Conservation (phyloP, 2,113 vertebrate species). For the Bothrops jararaca region DNA sequence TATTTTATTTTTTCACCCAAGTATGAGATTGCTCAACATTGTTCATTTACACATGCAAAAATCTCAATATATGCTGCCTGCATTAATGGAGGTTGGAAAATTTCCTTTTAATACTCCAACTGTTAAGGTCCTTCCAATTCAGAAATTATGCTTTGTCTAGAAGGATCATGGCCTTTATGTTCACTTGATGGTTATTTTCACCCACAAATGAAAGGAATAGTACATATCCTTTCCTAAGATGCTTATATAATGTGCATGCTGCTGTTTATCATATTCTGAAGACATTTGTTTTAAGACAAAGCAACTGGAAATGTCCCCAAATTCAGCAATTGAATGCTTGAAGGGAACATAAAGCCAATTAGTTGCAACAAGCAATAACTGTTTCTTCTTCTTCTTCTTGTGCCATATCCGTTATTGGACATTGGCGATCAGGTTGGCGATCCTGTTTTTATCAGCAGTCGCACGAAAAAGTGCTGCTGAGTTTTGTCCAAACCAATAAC, state of each 20-base stretch:
- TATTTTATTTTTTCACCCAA: conserved; percentile 14
- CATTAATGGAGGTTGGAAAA: neutral
- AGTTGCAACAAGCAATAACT: neutral
- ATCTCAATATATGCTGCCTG: neutral
- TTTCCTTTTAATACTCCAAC: conserved; percentile 9
- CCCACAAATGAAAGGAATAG: conserved; percentile 12
- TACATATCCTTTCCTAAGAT: neutral
- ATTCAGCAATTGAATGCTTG: neutral
- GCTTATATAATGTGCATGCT: neutral
- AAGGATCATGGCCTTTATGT: conserved; percentile 27
- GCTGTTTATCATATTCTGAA: neutral
- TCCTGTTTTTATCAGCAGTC: too few species aligned
- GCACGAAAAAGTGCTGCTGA: too few species aligned
- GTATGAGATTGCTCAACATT: neutral
- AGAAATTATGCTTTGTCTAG: conserved; percentile 12
- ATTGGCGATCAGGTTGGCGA: too few species aligned
- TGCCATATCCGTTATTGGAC: too few species aligned
- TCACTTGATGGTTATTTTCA: conserved; percentile 24
- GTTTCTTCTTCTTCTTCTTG: too few species aligned
- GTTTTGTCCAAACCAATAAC: neutral
- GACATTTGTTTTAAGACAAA: neutral
- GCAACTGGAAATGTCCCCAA: neutral
- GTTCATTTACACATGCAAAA: conserved; percentile 25
- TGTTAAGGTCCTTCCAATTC: conserved; percentile 7
- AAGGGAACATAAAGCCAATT: neutral